Percentiles rank a stretch among this genome's conserved stretches.
phyloP scores from a whole-genome alignment of 2,113 vertebrate species.

The Ceyx melanurus region DNA sequence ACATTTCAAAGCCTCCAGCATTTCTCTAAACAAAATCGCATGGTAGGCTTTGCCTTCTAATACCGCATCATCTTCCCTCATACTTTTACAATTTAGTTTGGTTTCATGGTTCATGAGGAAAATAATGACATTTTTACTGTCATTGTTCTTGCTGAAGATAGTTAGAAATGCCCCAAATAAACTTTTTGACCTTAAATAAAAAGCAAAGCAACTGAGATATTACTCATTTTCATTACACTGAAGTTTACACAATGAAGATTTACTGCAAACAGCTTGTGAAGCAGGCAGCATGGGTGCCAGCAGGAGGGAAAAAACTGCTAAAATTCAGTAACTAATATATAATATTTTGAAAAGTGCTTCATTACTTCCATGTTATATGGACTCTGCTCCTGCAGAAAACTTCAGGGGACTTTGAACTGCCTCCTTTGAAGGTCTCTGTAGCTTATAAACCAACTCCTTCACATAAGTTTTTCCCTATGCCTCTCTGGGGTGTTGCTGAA shows the following conservation, averaged over 20 bases:
- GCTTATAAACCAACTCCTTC: background rate
- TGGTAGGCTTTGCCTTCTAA: slow-evolving; percentile 34
- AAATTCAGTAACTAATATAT: background rate
- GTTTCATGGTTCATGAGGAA: background rate
- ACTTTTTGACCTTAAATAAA: background rate
- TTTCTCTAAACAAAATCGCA: slow-evolving; percentile 50
- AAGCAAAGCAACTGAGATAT: background rate
- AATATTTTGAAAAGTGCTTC: background rate
- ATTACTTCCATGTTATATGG: background rate
- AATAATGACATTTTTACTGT: background rate
- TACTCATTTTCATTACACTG: background rate
- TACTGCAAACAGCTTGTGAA: background rate
- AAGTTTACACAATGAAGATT: background rate
- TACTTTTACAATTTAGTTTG: slow-evolving; percentile 8
- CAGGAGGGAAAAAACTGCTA: background rate
- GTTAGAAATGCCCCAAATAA: background rate
- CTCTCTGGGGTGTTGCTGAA: background rate
- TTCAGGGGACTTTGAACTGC: accelerated
- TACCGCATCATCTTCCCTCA: background rate
- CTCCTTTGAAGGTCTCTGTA: background rate
- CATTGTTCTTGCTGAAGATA: background rate
- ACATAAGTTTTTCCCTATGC: background rate
- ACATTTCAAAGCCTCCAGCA: slow-evolving; percentile 45
- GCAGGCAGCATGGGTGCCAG: background rate
- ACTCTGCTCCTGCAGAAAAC: background rate